Base-by-base conservation (phyloP, 2,888 invertebrate species). In the Metalampra italica region DNA sequence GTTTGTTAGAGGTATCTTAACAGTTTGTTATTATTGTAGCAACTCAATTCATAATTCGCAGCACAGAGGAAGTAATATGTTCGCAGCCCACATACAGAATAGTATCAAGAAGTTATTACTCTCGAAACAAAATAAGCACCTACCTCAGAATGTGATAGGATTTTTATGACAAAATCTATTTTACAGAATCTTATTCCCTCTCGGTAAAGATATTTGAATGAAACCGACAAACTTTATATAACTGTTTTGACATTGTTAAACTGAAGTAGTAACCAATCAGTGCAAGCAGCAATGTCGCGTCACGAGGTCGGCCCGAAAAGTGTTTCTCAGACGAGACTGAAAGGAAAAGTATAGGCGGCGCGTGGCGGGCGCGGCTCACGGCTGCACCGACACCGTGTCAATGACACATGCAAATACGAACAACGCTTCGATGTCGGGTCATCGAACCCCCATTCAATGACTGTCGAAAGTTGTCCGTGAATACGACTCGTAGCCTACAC, bases 401-500 rank as follows among this genome's bases (percentile, higher is more conserved):
- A 77, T 87, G 88, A 88, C 88, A 86, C 85, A 87, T 89, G 88
- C 87, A 88, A 87, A 89, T 86, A 73, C 72, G 78, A 75, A 78
- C 75, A 71, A 72, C 79, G 79, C 77, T 78, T 75, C 78, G 77
- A 68, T 71, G 77, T 64, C 71, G 74, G 87, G 87, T 84, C 85
- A 78, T 76, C 73, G 86, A 86, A 77, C 87, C 68, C 66, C 75
- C 82, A 84, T 85, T 86, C 83, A 87, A 83, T 84, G 84, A 84
- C 83, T 85, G 87, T 84, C 86, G 87, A 88, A 89, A 89, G 84
- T 87, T 84, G 78, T 76, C 79, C 73, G 75, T 71, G 70, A 75
- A 75, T 71, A 75, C 68, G 67, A 53, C 56, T 56, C 64, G 72
- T 72, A 78, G 75, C 76, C 75, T 76, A 73, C 71, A 71, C 65